Evolutionary conservation across 1,140 invertebrate genomes (phyloP).

Genomic region (Zaprionus ghesquierei): DNA sequence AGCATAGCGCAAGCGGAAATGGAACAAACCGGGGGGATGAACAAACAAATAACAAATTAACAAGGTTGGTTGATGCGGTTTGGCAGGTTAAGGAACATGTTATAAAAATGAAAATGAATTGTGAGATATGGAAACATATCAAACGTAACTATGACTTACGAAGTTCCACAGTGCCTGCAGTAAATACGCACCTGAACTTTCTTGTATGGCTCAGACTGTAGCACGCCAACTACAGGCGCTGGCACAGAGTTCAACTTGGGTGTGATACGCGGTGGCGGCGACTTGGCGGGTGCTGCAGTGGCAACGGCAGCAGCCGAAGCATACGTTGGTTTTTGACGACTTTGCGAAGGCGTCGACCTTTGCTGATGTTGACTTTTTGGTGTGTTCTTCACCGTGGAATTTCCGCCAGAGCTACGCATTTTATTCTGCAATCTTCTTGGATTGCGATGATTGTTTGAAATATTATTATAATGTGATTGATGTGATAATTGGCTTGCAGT

Average conservation of each 20-base stretch:
- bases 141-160: no score
- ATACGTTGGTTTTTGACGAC: slow-evolving; percentile 26
- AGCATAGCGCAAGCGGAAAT: slow-evolving; percentile 3
- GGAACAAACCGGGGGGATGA: background rate
- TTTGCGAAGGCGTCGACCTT: slow-evolving; percentile 27
- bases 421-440: background rate
- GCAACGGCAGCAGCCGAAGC: slow-evolving; percentile 18
- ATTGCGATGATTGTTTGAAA: background rate
- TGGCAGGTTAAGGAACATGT: no score
- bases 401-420: slow-evolving; percentile 5
- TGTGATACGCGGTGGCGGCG: slow-evolving; percentile 19
- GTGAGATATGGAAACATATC: no score
- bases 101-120: no score
- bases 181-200: slow-evolving; percentile 64
- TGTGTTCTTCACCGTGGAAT: background rate
- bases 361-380: slow-evolving; percentile 14
- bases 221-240: slow-evolving; percentile 45
- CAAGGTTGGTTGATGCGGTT: background rate
- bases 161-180: no score
- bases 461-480: slow-evolving; percentile 5
- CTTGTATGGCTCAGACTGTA: slow-evolving; percentile 70
- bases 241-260: slow-evolving; percentile 45
- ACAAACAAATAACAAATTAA: background rate
- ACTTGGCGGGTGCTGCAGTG: slow-evolving; percentile 28
- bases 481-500: slow-evolving; percentile 36